A percentile compares a stretch with the other conserved stretches of the same genome.
phyloP scores from a whole-genome alignment of 2,888 invertebrate genomes.

The Sicus ferrugineus region DNA sequence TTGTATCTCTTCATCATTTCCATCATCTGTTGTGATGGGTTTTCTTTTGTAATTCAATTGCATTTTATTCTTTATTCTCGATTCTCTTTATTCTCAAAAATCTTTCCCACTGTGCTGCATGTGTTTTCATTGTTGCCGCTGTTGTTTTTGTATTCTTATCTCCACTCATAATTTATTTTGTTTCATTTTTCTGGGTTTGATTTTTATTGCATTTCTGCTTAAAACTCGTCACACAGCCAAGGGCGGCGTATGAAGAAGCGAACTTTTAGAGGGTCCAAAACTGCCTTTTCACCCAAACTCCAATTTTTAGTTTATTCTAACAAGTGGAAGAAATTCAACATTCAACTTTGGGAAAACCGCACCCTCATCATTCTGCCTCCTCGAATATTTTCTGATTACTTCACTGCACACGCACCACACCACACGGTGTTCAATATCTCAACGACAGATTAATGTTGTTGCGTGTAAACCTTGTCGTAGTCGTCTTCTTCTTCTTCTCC shows the following conservation, averaged over 20 bases:
- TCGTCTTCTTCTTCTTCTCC: background rate
- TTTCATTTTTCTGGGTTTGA: slow-evolving; percentile 4
- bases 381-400: too few relatives aligned
- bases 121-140: background rate
- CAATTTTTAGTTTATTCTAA: too few relatives aligned
- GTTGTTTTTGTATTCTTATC: background rate
- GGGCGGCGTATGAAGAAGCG: too few relatives aligned
- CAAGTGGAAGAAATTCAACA: too few relatives aligned
- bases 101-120: background rate
- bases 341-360: too few relatives aligned
- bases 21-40: background rate
- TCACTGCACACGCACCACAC: too few relatives aligned
- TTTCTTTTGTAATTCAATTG: background rate
- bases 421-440: slow-evolving; percentile 15
- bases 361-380: too few relatives aligned
- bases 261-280: too few relatives aligned
- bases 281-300: too few relatives aligned
- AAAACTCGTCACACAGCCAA: too few relatives aligned
- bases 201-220: background rate
- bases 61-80: background rate
- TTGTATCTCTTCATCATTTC: background rate
- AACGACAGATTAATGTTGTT: slow-evolving; percentile 29
- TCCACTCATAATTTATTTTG: slow-evolving; percentile 20
- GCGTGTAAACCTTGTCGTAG: too few relatives aligned
- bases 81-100: background rate